phyloP scores from a whole-genome alignment of 1,140 invertebrate species.

The Drosophila sulfurigaster region DNA sequence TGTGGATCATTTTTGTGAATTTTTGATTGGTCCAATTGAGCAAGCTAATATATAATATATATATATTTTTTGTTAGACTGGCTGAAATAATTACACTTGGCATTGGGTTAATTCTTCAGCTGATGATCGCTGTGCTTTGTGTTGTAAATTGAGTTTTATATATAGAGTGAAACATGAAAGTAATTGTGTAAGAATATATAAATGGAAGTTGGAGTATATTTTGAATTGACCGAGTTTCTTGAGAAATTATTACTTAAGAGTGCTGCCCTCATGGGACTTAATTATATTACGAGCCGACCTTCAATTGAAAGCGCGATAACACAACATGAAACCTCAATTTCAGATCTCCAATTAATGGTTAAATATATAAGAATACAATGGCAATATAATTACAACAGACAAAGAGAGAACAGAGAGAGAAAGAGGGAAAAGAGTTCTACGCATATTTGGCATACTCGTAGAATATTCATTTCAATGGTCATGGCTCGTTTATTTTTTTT shows the following conservation, averaged over 20 bases:
- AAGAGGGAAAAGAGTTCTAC: not conserved
- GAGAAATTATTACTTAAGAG: slow-evolving; percentile 5
- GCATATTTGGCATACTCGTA: slow-evolving; percentile 5
- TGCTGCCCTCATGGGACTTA: slow-evolving; percentile 34
- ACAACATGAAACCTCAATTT: slow-evolving; percentile 15
- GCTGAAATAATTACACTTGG: not conserved
- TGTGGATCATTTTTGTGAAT: not conserved
- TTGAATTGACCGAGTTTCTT: not conserved
- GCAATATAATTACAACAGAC: slow-evolving; percentile 9
- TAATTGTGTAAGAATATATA: not conserved
- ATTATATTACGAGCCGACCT: slow-evolving; percentile 34
- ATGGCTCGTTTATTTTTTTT: slow-evolving; percentile 49
- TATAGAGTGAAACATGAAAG: not conserved
- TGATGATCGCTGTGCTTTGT: too few relatives aligned
- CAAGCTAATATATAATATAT: not conserved
- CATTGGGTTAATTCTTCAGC: too few relatives aligned
- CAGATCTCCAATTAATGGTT: slow-evolving; percentile 31
- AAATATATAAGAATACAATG: not conserved
- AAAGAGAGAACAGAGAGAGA: not conserved
- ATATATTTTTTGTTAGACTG: not conserved
- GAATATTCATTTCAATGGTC: slow-evolving; percentile 31
- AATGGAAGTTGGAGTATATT: too few relatives aligned
- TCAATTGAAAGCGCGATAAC: slow-evolving; percentile 53
- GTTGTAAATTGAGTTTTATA: too few relatives aligned
- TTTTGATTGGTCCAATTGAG: slow-evolving; percentile 2